phyloP scores from a whole-genome alignment of 2,797 vertebrate genomes.

The Fundulus diaphanus region DNA sequence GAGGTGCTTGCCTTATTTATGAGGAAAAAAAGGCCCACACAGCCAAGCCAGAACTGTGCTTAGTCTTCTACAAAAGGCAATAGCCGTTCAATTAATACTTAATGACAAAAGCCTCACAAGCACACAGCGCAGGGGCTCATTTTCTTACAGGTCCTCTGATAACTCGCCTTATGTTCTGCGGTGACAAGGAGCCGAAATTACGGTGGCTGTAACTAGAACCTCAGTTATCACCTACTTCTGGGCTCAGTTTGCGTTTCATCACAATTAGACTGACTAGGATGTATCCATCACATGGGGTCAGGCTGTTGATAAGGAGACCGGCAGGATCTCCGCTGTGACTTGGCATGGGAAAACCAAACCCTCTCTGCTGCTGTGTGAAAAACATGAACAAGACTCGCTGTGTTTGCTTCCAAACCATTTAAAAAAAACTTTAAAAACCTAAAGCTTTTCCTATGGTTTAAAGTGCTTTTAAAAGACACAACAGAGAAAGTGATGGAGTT shows the following conservation, averaged over 20 bases:
- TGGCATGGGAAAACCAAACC: conserved; percentile 66
- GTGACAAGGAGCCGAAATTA: conserved; percentile 50
- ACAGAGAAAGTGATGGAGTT: background rate
- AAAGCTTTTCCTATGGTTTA: background rate
- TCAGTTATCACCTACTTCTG: conserved; percentile 65
- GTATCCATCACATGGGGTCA: conserved; percentile 72
- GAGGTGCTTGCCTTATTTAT: conserved; percentile 83
- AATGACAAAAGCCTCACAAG: conserved; percentile 72
- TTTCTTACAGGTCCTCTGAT: conserved; percentile 41
- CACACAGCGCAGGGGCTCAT: conserved; percentile 26
- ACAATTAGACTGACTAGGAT: conserved; percentile 75
- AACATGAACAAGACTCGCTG: conserved; percentile 32
- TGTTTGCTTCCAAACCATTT: conserved; percentile 34
- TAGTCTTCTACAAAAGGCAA: conserved; percentile 75
- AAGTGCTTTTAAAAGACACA: background rate
- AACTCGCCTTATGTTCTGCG: conserved; percentile 43
- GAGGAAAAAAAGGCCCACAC: conserved; percentile 70
- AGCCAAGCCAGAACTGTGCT: conserved; percentile 67
- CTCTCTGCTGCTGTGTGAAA: conserved; percentile 15
- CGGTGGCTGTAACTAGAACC: conserved; percentile 66
- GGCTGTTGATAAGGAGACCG: conserved; percentile 69
- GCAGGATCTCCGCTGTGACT: conserved; percentile 29
- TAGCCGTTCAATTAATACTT: conserved; percentile 73
- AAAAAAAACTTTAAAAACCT: background rate
- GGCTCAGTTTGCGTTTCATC: conserved; percentile 71